Evolutionary conservation across 2,113 vertebrate genomes (phyloP), one percentile per base, ranked within the genome.

Genomic region (Aspiorhynchus laticeps): DNA sequence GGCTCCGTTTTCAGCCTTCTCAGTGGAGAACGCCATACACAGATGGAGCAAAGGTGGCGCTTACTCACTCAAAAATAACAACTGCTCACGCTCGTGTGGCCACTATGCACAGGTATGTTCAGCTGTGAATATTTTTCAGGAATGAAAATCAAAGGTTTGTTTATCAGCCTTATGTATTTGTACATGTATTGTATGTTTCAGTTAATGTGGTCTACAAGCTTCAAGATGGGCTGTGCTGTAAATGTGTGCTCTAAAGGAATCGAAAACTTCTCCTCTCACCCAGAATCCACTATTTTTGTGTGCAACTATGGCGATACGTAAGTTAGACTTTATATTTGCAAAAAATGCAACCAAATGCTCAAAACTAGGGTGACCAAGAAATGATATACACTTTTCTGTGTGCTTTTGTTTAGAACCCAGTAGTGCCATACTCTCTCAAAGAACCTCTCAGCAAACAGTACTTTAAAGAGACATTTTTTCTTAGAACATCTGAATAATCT

Each of bases 281-380:
- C 89, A 1, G 78, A 89, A 15, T 86, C 87, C 11, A 85, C 85
- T 2, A 85, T 91, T 53, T 92, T 89, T 75, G 91, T 92, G 31
- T 92, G 90, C 63, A 90, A 92, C 84, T 92, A 92, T 11, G 91
- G 89, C 12, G 85, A 91, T 28, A 80, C 85, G 91, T 92, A 84
- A 85, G 91, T 86, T 46, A 21, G 80, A 59, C 33, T n/a, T 56
- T 1, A 31, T 19, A 28, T 48, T 17, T n/a, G 41, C 24, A 76
- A 26, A n/a, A n/a, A 14, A 46, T 28, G 10, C 9, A 73, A 1
- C 31, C 7, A 73, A 5, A 73, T 38, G 33, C 2, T 73, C 33
- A 38, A 38, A 33, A 71, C 67, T 10, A 19, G 3, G 7, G 36
- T 8, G 21, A 5, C 4, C 67, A 19, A 65, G 65, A 56, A 21